A percentile compares a stretch with the other conserved stretches of the same genome.
Conservation (phyloP, 2,797 vertebrate genomes). For the Eulemur coronatus region DNA sequence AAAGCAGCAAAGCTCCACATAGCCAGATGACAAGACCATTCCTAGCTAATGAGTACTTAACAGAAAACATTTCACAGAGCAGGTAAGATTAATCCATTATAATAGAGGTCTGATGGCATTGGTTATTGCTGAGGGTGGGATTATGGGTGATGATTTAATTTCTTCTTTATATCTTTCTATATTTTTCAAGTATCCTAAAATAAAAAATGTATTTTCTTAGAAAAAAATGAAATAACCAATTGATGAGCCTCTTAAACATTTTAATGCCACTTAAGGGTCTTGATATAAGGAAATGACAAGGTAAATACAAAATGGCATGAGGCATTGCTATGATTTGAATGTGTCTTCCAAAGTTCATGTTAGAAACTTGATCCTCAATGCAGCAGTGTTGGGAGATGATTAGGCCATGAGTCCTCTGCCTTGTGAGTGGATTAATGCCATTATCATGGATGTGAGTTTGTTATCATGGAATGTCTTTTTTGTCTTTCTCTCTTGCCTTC, state of each 20-base stretch:
- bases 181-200: conserved; percentile 27
- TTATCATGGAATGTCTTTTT: background rate
- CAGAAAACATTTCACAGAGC: background rate
- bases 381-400: background rate
- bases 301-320: background rate
- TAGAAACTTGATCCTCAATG: background rate
- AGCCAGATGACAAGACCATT: background rate
- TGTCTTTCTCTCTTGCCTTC: background rate
- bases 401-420: background rate
- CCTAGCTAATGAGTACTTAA: background rate
- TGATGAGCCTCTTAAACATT: background rate
- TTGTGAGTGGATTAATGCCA: background rate
- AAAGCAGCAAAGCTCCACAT: background rate
- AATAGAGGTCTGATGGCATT: background rate
- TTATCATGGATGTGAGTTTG: background rate
- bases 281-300: background rate
- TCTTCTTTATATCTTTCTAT: background rate
- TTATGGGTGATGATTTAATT: background rate
- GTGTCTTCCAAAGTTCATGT: background rate
- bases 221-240: background rate
- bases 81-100: background rate
- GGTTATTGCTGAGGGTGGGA: background rate
- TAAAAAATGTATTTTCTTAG: background rate
- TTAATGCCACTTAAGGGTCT: background rate
- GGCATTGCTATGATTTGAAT: background rate